Evolutionary conservation across 2,888 invertebrate species (phyloP).

Genomic region (Habrosyne pyritoides): DNA sequence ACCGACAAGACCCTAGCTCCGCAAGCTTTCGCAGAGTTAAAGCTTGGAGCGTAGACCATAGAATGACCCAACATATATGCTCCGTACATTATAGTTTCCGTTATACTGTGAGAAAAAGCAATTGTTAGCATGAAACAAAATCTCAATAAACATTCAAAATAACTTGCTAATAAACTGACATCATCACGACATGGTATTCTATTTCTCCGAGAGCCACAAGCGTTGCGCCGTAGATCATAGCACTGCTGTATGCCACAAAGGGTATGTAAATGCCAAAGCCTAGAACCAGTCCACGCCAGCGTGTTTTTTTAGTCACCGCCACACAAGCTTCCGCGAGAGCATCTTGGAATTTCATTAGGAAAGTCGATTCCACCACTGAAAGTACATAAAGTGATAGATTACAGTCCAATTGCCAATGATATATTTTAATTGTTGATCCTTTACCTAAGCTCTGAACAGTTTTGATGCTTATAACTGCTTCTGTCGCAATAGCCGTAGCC

Average conservation of each 20-base stretch:
- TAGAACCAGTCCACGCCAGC: constrained; percentile 87
- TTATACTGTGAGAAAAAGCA: constrained; percentile 78
- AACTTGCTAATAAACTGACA: constrained; percentile 70
- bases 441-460: constrained; percentile 86
- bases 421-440: no score
- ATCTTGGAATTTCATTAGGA: constrained; percentile 80
- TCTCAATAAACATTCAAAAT: not conserved
- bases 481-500: constrained; percentile 86
- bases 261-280: constrained; percentile 88
- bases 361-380: constrained; percentile 80
- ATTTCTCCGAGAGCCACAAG: constrained; percentile 85
- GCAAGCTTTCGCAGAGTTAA: constrained; percentile 86
- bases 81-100: constrained; percentile 90
- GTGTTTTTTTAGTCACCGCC: constrained; percentile 82
- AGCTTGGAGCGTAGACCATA: constrained; percentile 89
- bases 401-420: no score
- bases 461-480: constrained; percentile 86
- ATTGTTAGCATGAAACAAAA: not conserved
- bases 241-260: constrained; percentile 87
- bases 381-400: not conserved
- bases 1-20: constrained; percentile 65
- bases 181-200: constrained; percentile 86
- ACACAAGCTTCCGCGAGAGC: constrained; percentile 76
- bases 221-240: constrained; percentile 87
- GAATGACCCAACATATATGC: constrained; percentile 92